Conservation (phyloP, 2,113 vertebrate genomes). For the Girardinichthys multiradiatus region DNA sequence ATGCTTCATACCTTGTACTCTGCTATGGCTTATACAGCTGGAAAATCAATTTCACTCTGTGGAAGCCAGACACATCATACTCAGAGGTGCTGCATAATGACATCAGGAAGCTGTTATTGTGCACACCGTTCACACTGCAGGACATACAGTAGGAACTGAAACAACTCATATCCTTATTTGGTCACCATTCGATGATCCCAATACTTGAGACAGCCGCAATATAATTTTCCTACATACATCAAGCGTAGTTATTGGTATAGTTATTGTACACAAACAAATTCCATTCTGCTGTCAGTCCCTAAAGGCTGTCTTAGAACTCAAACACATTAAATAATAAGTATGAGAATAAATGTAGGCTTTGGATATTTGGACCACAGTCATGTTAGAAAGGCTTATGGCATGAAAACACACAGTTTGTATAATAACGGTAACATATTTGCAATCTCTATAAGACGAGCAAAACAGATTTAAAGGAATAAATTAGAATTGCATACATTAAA, state of each 20-base stretch:
- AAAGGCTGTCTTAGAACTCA: not conserved
- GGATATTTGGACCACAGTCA: not conserved
- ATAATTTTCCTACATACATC: not conserved
- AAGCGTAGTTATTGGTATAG: not conserved
- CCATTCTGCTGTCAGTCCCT: not conserved
- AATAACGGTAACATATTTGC: not conserved
- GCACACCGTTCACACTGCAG: not conserved
- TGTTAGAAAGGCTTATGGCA: not conserved
- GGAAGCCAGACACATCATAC: not conserved
- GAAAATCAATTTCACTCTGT: slow-evolving; percentile 16
- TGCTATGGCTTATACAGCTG: slow-evolving; percentile 31
- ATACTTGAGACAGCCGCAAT: not conserved
- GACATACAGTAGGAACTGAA: not conserved
- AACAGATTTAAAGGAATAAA: not conserved
- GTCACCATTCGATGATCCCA: not conserved
- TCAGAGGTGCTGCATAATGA: not conserved
- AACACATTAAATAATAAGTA: not conserved
- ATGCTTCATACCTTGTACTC: not conserved
- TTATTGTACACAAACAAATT: not conserved
- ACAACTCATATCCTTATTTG: not conserved
- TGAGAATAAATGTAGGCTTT: not conserved
- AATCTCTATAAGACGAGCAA: not conserved
- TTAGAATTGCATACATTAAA: not conserved
- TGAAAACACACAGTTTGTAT: not conserved
- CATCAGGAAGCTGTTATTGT: slow-evolving; percentile 2